Base-by-base conservation (phyloP, 1,140 invertebrate genomes). In the Meloidogyne hapla region DNA sequence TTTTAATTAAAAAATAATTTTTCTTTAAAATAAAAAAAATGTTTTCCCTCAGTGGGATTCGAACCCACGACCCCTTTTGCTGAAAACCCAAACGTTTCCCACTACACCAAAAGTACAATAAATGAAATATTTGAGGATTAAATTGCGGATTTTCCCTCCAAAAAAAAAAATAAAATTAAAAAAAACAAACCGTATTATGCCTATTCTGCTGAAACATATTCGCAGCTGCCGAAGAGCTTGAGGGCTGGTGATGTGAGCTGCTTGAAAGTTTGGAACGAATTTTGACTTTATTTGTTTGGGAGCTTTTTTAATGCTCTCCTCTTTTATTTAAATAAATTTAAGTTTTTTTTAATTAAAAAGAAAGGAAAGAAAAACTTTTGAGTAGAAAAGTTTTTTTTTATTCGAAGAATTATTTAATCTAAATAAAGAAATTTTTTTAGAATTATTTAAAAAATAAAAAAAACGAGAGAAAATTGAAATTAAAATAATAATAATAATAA, bases 261-360 rank as follows among this genome's bases (percentile, higher is more conserved):
- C 21, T 61, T 38, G 71, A 64, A 5, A 38, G 56, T 73, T 73
- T 73, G 71, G 71, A 73, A 64, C 71, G 71, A 73, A 73, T 73
- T 61, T 13, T 73, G 28, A 64, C 48, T 61, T 33, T n/a, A n/a
- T 63, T 61, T 61, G 12, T 56, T 33, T 40, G 18, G 21, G 56
- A 33, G 48, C 71, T 25, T 18, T 42, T 65, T n/a, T 8, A 8
- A 8, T 56, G 23, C 33, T 33, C 71, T 61, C 26, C n/a, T n/a
- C n/a, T n/a, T n/a, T n/a, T n/a, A n/a, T n/a, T n/a, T n/a, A n/a
- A n/a, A n/a, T n/a, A n/a, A n/a, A n/a, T 45, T 33, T 28, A n/a
- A 21, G 13, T 25, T 56, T 28, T 56, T 13, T 5, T 56, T 21
- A 56, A 56, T 56, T 21, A 56, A 21, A n/a, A 28, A 10, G 10